Conservation (phyloP, 2,797 vertebrate genomes). For the Dipus sagitta region DNA sequence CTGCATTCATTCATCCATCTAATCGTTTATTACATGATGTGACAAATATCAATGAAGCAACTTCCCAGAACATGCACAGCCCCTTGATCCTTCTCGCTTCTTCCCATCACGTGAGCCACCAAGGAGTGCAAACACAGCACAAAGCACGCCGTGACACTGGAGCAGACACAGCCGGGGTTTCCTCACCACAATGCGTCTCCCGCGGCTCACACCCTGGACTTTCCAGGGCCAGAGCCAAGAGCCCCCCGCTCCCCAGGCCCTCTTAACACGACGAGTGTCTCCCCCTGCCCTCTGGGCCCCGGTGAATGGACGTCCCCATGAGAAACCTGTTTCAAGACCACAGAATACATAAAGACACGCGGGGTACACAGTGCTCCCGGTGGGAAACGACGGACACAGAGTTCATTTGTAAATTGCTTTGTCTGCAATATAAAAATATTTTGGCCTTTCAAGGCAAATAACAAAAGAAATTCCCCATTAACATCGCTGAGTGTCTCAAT, state of each 20-base stretch:
- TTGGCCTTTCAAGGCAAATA: slow-evolving; percentile 76
- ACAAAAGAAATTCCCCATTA: slow-evolving; percentile 76
- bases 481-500: slow-evolving; percentile 64
- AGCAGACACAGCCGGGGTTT: not conserved
- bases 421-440: slow-evolving; percentile 78
- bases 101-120: not conserved
- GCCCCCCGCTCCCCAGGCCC: not conserved
- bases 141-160: not conserved
- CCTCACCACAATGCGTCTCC: not conserved
- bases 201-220: not conserved
- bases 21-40: not conserved
- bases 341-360: slow-evolving; percentile 55
- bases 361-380: not conserved
- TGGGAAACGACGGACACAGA: slow-evolving; percentile 62
- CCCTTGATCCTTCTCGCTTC: not conserved
- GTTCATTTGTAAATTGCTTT: slow-evolving; percentile 76
- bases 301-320: slow-evolving; percentile 62
- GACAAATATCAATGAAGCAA: not conserved
- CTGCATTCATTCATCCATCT: not conserved
- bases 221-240: not conserved
- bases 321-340: slow-evolving; percentile 73
- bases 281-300: not conserved
- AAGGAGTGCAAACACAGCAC: not conserved
- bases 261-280: not conserved
- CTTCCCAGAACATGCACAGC: not conserved